Conservation (phyloP, 2,888 invertebrate species). For the Agrochola circellaris region DNA sequence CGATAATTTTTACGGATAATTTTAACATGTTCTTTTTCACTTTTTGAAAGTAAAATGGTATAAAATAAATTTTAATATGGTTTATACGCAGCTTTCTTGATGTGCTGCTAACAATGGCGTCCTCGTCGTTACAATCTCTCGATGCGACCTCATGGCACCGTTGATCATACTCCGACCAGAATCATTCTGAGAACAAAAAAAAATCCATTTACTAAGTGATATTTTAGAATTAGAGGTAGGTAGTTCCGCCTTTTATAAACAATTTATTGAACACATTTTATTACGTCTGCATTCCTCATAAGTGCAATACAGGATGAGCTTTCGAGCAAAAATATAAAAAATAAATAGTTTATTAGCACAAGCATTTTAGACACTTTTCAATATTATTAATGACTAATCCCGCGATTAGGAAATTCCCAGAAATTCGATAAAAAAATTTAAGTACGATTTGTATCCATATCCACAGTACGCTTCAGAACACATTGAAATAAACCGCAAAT, state of each 20-base stretch:
- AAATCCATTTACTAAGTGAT: background rate
- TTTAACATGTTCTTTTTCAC: constrained; percentile 25
- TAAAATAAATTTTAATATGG: constrained; percentile 25
- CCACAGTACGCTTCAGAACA: background rate
- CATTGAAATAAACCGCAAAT: constrained; percentile 9
- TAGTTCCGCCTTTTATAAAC: background rate
- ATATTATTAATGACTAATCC: background rate
- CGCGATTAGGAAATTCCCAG: background rate
- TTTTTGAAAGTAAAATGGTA: constrained; percentile 25
- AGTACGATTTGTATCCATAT: background rate
- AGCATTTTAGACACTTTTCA: background rate
- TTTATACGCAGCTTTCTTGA: constrained; percentile 93
- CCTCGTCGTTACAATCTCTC: constrained; percentile 92
- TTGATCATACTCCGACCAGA: constrained; percentile 77
- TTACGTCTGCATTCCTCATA: background rate
- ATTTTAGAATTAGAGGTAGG: background rate
- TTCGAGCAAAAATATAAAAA: background rate
- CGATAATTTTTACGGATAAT: constrained; percentile 20
- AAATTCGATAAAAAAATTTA: background rate
- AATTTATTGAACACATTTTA: background rate
- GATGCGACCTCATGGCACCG: constrained; percentile 82
- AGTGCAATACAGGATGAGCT: background rate
- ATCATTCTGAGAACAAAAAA: constrained; percentile 80
- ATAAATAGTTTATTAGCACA: too few species aligned
- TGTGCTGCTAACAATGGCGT: constrained; percentile 92